Conservation (phyloP, 2,797 vertebrate genomes). For the Sphenopsis melanotis region DNA sequence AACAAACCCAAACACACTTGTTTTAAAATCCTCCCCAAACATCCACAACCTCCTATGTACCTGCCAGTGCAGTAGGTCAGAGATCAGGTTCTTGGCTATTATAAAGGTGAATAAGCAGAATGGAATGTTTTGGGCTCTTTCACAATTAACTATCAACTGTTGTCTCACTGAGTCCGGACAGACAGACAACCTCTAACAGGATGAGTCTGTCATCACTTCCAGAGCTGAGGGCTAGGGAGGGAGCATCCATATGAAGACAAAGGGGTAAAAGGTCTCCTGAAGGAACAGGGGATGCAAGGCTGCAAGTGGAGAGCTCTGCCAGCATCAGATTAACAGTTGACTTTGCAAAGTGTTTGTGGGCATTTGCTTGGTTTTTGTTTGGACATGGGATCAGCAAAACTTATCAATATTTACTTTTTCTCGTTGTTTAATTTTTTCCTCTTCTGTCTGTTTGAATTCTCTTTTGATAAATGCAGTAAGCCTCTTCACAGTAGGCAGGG, state of each 20-base stretch:
- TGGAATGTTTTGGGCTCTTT: slow-evolving; percentile 33
- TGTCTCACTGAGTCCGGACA: background rate
- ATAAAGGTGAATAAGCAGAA: slow-evolving; percentile 28
- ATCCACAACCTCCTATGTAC: background rate
- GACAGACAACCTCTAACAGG: background rate
- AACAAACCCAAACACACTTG: background rate
- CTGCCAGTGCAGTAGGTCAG: background rate
- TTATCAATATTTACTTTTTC: slow-evolving; percentile 67
- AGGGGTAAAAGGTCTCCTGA: background rate
- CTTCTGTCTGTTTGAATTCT: slow-evolving; percentile 72
- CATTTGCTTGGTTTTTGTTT: background rate
- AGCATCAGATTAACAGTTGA: background rate
- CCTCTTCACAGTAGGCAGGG: slow-evolving; percentile 49
- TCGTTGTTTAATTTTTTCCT: slow-evolving; percentile 66
- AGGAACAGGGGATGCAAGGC: background rate
- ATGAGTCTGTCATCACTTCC: background rate
- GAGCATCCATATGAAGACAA: background rate
- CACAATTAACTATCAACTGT: slow-evolving; percentile 13
- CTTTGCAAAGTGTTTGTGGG: background rate
- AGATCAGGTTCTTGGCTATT: slow-evolving; percentile 12
- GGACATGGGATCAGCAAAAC: background rate
- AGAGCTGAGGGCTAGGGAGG: slow-evolving; percentile 29
- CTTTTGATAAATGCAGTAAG: slow-evolving; percentile 65
- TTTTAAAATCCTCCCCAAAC: background rate
- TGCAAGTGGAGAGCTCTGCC: background rate